These are phyloP conservation scores for Paratilapia polleni DNA, from an alignment of 2,113 vertebrate species.

Conservation along the genomic window DNA sequence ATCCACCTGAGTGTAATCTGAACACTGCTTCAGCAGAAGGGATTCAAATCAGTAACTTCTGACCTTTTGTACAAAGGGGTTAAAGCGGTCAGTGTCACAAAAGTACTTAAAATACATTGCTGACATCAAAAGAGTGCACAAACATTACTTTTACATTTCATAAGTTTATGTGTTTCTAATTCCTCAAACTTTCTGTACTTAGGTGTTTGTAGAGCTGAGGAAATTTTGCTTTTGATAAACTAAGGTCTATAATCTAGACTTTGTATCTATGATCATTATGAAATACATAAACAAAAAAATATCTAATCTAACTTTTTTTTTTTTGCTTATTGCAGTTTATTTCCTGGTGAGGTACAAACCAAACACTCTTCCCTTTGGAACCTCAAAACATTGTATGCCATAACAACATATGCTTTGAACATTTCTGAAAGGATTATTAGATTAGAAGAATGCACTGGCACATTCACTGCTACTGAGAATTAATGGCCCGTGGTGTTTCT, in stretches of 20 bases:
- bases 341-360: background rate
- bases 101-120: slow-evolving; percentile 6
- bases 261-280: background rate
- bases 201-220: background rate
- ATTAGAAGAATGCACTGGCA: slow-evolving; percentile 12
- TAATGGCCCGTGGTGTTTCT: background rate
- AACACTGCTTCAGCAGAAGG: slow-evolving; percentile 2
- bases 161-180: background rate
- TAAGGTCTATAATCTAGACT: background rate
- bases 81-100: background rate
- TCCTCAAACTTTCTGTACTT: background rate
- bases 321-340: background rate
- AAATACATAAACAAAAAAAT: background rate
- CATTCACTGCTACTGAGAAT: slow-evolving; percentile 3
- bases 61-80: background rate
- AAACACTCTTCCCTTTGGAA: background rate
- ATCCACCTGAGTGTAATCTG: background rate
- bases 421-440: slow-evolving; percentile 41
- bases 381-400: background rate
- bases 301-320: background rate
- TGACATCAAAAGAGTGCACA: background rate
- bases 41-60: slow-evolving; percentile 5
- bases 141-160: no score
- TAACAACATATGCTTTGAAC: slow-evolving; percentile 26
- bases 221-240: background rate